A percentile compares a stretch with the other conserved stretches of the same genome.
Evolutionary conservation across 2,113 vertebrate species (phyloP).

Genomic region (Prionailurus bengalensis): DNA sequence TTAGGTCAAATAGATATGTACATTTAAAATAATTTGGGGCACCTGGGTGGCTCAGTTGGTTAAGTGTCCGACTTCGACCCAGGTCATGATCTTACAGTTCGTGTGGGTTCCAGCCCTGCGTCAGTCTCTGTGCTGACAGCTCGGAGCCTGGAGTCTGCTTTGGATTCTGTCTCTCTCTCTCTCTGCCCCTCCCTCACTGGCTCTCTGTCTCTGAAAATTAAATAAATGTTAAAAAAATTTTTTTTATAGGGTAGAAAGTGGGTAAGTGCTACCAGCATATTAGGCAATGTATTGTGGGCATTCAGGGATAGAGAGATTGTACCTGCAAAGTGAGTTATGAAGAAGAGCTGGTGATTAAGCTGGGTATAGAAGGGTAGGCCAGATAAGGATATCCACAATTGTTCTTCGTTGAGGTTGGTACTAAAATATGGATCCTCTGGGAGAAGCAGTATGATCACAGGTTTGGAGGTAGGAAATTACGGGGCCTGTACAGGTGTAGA

Average conservation of each 20-base stretch:
- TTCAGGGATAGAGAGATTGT: neutral
- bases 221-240: no score
- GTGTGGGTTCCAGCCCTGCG: no score
- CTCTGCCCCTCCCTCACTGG: no score
- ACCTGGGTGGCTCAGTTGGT: no score
- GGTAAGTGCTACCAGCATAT: neutral
- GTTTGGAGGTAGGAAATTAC: neutral
- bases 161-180: no score
- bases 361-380: neutral
- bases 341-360: neutral
- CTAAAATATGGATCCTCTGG: neutral
- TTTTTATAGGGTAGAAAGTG: neutral
- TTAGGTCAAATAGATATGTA: neutral
- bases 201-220: no score
- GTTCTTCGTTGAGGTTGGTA: neutral
- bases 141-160: no score
- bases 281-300: neutral
- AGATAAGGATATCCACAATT: neutral
- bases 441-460: neutral
- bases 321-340: neutral
- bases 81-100: no score
- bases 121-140: no score
- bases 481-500: neutral
- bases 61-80: no score
- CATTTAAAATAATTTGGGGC: neutral